phyloP scores from a whole-genome alignment of 2,113 vertebrate genomes.

The Melanocharis versteri region DNA sequence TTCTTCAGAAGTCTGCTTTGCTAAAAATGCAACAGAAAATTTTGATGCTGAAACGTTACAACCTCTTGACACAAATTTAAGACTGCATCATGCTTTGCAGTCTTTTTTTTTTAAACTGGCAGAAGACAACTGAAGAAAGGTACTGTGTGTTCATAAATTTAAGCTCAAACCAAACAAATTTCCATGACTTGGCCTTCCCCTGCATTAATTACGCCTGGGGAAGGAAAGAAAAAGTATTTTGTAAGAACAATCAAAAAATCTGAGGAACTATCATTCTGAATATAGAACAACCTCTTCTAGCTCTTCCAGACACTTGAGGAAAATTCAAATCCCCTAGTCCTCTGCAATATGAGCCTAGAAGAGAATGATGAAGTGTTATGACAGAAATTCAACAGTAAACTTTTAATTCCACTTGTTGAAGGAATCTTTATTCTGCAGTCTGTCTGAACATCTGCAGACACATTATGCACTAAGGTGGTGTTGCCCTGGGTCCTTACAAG shows the following conservation, averaged over 20 bases:
- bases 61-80: not conserved
- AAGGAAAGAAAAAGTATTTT: not conserved
- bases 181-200: not conserved
- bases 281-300: not conserved
- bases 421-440: not conserved
- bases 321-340: not conserved
- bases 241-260: not conserved
- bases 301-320: not conserved
- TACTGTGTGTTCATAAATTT: not conserved
- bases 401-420: not conserved
- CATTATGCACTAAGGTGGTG: not conserved
- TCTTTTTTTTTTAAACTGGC: not conserved
- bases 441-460: not conserved
- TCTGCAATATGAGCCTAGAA: not conserved
- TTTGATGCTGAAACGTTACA: not conserved
- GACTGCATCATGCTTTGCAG: not conserved
- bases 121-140: not conserved
- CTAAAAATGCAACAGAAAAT: not conserved
- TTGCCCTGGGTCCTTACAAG: not conserved
- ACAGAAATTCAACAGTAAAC: slow-evolving; percentile 9
- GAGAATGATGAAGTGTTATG: not conserved
- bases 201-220: not conserved
- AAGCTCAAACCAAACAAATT: not conserved
- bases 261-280: not conserved
- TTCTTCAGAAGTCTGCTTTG: not conserved